Base-by-base conservation (phyloP, 1,140 invertebrate species). In the Drosophila pseudoobscura region DNA sequence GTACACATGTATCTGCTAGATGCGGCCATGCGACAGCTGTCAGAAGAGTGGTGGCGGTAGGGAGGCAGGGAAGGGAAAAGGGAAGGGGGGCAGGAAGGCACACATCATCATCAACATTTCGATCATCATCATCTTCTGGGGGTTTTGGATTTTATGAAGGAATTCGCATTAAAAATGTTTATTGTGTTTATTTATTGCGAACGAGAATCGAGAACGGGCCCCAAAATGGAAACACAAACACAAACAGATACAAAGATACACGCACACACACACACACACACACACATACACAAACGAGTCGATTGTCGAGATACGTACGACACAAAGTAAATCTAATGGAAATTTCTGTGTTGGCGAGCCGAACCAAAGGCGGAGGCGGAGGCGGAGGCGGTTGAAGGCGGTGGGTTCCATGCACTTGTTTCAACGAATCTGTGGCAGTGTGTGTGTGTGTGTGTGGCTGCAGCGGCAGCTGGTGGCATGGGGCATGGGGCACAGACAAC, bases 151-250 rank as follows among this genome's bases (percentile, higher is more conserved):
- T 85, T 87, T 75, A 75, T 87, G 78, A 78, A 87, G 65, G 82
- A 87, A 87, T 87, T 87, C 82, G 83, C 82, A 87, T 88, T 87
- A 88, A 87, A 88, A 88, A 78, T 88, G 83, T 87, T 88, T 82
- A 87, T 78, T 87, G 78, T 87, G 82, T 87, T 87, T 87, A 87
- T 87, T 87, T 88, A 87, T 87, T 87, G 75, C 78, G 80, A 85
- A 80, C 82, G 74, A 77, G 73, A 75, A 84, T 61, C 66, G 73
- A 76, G 80, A 68, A 69, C 80, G 63, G 52, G 11, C 35, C 35
- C 80, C 80, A 71, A 85, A 82, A 85, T 85, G 78, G 59, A 72
- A 79, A 69, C 15, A 73, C 61, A 44, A 69, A 70, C 55, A 65
- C 24, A 13, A 73, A 20, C 17, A 22, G 43, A 53, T 51, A 45